These are phyloP conservation scores for Pavo muticus DNA, from an alignment of 2,113 vertebrate genomes.

Conservation along the genomic window DNA sequence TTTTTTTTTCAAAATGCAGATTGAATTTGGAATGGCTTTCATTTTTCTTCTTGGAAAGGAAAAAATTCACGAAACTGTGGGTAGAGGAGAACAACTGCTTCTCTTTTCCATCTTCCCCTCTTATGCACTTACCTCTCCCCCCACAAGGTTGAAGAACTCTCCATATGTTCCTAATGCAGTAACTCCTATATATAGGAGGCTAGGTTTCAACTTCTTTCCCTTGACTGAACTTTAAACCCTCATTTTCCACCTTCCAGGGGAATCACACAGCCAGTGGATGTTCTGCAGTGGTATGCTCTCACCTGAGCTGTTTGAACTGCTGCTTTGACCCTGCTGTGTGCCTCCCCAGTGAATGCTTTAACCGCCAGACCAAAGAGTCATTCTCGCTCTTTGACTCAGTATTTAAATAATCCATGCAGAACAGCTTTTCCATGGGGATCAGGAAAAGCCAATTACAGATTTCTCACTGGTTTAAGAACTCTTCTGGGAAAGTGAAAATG, in stretches of 20 bases:
- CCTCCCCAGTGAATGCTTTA: conserved; percentile 30
- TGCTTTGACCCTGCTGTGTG: not conserved
- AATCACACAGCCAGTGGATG: not conserved
- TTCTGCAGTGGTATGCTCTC: not conserved
- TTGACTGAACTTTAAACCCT: not conserved
- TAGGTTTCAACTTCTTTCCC: not conserved
- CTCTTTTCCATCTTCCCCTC: not conserved
- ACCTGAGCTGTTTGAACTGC: conserved; percentile 23
- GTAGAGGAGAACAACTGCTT: not conserved
- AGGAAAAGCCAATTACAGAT: conserved; percentile 40
- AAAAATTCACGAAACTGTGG: not conserved
- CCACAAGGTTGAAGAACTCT: not conserved
- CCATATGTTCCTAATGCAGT: not conserved
- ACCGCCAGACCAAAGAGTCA: conserved; percentile 35
- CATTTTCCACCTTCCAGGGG: not conserved
- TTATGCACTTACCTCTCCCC: not conserved
- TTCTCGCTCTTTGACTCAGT: conserved; percentile 37
- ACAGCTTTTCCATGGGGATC: conserved; percentile 39
- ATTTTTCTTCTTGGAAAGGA: not conserved
- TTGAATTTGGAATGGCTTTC: not conserved
- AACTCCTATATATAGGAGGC: not conserved
- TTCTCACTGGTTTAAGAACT: conserved; percentile 52
- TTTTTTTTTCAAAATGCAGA: not conserved
- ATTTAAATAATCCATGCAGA: conserved; percentile 69
- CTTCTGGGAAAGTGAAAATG: conserved; percentile 44